Evolutionary conservation across 2,113 vertebrate genomes (phyloP).

Genomic region (Ochotona curzoniae): DNA sequence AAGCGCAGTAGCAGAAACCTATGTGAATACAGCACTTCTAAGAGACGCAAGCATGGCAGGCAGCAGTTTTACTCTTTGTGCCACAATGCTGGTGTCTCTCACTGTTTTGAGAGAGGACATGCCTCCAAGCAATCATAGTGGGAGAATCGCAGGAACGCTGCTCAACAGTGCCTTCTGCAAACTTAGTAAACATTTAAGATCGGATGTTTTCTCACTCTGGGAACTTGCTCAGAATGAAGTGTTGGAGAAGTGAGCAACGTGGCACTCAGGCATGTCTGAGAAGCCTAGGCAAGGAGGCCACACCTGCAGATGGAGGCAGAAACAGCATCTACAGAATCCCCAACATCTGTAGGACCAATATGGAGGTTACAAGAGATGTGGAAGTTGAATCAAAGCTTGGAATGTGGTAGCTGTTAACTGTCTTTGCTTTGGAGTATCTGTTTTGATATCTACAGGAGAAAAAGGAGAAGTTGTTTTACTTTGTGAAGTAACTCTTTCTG

Average conservation of each 20-base stretch:
- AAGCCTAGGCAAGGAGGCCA: background rate
- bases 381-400: background rate
- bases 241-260: background rate
- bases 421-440: too few species aligned
- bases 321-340: background rate
- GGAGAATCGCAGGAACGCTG: background rate
- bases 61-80: too few species aligned
- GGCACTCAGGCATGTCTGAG: background rate
- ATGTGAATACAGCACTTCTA: too few species aligned
- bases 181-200: background rate
- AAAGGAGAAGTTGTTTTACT: background rate
- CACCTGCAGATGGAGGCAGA: background rate
- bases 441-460: background rate
- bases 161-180: background rate
- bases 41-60: too few species aligned
- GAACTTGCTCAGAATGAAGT: background rate
- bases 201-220: background rate
- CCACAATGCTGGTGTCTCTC: background rate
- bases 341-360: background rate
- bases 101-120: background rate
- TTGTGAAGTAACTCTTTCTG: background rate
- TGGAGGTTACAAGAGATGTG: background rate
- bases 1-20: too few species aligned
- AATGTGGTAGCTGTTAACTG: background rate
- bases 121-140: constrained; percentile 34